Evolutionary conservation across 2,797 vertebrate species (phyloP).

Genomic region (Sebastes taczanowskii): DNA sequence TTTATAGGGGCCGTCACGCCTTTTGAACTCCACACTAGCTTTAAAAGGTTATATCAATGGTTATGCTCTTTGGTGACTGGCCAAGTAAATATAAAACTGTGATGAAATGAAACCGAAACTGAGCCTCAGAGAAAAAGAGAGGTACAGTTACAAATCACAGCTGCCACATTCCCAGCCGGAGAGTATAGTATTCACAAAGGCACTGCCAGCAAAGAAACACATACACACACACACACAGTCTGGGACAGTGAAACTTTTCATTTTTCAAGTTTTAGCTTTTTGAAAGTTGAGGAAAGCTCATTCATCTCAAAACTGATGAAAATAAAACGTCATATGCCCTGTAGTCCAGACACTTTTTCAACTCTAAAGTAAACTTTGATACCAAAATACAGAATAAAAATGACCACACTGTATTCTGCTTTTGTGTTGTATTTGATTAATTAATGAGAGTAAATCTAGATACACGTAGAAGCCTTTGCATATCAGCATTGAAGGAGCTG

Average conservation of each 20-base stretch:
- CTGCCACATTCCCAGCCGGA: slow-evolving; percentile 17
- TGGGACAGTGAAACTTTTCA: not conserved
- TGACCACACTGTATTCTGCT: not conserved
- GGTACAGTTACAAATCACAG: slow-evolving; percentile 23
- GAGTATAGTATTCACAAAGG: not conserved
- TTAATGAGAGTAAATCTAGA: not conserved
- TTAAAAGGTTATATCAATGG: not conserved
- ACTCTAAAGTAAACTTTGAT: not conserved
- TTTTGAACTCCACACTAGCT: slow-evolving; percentile 1
- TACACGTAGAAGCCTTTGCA: not conserved
- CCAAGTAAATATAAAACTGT: slow-evolving; percentile 30
- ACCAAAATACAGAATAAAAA: not conserved
- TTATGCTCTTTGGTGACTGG: slow-evolving; percentile 23
- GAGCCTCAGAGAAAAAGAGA: slow-evolving; percentile 12
- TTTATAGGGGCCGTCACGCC: not conserved
- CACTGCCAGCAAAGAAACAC: not conserved
- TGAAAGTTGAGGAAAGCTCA: not conserved
- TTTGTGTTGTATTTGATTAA: not conserved
- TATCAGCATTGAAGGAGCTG: not conserved
- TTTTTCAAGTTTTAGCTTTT: not conserved
- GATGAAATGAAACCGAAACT: slow-evolving; percentile 24
- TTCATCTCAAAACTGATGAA: not conserved
- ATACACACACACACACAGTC: not conserved
- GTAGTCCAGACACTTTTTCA: not conserved
- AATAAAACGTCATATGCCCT: not conserved